Evolutionary conservation across 53 echinoderm and acorn worm species (phyloP).

Genomic region (Crossaster papposus): DNA sequence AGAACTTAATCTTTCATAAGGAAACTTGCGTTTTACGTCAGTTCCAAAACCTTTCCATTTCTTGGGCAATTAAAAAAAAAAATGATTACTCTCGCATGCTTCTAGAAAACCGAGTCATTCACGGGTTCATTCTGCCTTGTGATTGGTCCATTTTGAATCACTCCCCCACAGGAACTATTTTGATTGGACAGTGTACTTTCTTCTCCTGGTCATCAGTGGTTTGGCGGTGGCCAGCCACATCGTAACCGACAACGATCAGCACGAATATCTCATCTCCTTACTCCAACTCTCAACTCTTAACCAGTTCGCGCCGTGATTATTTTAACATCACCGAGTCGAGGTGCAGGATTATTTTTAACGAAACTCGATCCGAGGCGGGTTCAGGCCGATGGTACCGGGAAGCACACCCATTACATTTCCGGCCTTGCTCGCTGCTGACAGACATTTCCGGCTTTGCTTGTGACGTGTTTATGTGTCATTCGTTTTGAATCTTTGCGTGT

Average conservation of each 20-base stretch:
- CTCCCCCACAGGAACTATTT: constrained; percentile 82
- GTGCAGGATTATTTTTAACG: no score
- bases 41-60: not conserved
- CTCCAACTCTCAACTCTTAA: not conserved
- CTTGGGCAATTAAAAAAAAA: not conserved
- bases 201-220: constrained; percentile 61
- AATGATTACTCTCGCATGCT: not conserved
- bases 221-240: constrained; percentile 62
- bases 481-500: no score
- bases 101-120: not conserved
- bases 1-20: no score
- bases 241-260: not conserved
- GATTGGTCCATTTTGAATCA: not conserved
- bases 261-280: constrained; percentile 52
- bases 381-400: no score
- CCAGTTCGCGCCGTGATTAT: no score
- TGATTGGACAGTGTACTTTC: constrained; percentile 90
- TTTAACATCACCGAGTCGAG: no score
- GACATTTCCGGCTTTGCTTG: no score
- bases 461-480: no score
- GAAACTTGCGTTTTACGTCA: no score
- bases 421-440: no score
- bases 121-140: not conserved
- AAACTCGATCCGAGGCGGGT: no score
- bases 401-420: no score